These are phyloP conservation scores for Poeciliopsis turrubarensis DNA, from an alignment of 2,113 vertebrate genomes.

Conservation along the genomic window DNA sequence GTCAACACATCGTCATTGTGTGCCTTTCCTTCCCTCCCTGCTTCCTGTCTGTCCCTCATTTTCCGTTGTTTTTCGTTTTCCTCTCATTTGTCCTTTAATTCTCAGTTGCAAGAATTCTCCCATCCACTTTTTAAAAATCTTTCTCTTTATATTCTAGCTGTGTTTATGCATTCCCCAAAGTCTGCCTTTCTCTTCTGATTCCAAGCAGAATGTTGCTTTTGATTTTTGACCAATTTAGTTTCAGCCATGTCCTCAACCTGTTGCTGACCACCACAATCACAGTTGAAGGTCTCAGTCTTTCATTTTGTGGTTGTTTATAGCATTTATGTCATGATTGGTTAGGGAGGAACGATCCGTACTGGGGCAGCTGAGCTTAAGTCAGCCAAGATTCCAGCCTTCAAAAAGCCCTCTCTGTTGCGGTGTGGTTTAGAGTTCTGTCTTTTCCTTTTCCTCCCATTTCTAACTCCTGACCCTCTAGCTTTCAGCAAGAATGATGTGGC, in stretches of 20 bases:
- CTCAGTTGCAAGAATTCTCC: constrained; percentile 24
- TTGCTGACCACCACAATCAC: constrained; percentile 45
- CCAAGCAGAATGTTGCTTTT: constrained; percentile 52
- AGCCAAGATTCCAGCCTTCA: constrained; percentile 54
- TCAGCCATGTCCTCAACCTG: constrained; percentile 52
- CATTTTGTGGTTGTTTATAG: constrained; percentile 64
- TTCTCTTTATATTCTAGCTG: constrained; percentile 31
- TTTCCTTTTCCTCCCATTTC: constrained; percentile 40
- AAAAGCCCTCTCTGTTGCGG: constrained; percentile 10
- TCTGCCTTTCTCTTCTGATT: constrained; percentile 15
- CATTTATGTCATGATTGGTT: constrained; percentile 50
- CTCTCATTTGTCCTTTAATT: constrained; percentile 44
- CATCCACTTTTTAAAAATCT: constrained; percentile 22
- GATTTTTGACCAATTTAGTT: constrained; percentile 50
- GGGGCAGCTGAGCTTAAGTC: constrained; percentile 39
- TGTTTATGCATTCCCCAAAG: constrained; percentile 33
- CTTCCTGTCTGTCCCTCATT: constrained; percentile 24
- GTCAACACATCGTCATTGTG: constrained; percentile 54
- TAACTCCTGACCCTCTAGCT: constrained; percentile 45
- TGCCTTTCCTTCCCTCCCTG: constrained; percentile 34
- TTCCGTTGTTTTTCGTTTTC: constrained; percentile 4
- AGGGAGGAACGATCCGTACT: constrained; percentile 50
- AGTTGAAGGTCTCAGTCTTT: constrained; percentile 38
- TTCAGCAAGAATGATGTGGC: constrained; percentile 52
- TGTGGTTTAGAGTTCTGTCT: constrained; percentile 53